These are phyloP conservation scores for Microplitis deprimator DNA, from an alignment of 2,888 invertebrate genomes.

Conservation along the genomic window DNA sequence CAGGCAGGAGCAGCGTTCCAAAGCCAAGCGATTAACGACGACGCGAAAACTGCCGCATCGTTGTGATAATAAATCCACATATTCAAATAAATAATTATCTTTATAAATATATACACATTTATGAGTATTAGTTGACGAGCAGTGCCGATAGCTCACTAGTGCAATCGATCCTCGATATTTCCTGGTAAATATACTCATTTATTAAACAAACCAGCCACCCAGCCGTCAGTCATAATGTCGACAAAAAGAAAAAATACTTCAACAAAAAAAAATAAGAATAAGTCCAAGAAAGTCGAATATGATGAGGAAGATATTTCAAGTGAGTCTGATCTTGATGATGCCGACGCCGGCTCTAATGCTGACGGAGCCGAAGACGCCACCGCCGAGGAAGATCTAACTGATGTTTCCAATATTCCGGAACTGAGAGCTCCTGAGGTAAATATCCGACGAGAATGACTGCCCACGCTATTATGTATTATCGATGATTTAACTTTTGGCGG, in stretches of 20 bases:
- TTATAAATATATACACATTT: background rate
- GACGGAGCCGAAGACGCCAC: conserved; percentile 59
- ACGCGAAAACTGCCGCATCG: background rate
- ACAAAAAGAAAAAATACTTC: conserved; percentile 62
- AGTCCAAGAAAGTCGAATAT: conserved; percentile 66
- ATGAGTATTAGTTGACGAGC: background rate
- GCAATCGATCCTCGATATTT: background rate
- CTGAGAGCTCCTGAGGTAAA: conserved; percentile 67
- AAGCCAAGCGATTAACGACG: conserved; percentile 32
- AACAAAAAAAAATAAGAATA: conserved; percentile 62
- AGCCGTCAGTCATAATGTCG: conserved; percentile 56
- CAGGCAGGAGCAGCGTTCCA: conserved; percentile 1
- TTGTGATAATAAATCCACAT: background rate
- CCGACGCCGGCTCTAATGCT: conserved; percentile 53
- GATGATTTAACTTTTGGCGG: background rate
- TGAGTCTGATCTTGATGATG: conserved; percentile 67
- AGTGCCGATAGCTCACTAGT: background rate
- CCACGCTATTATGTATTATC: conserved; percentile 5
- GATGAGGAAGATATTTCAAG: conserved; percentile 70
- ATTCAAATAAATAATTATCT: background rate
- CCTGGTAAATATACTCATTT: background rate
- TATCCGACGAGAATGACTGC: background rate
- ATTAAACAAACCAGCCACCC: conserved; percentile 10
- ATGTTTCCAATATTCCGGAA: conserved; percentile 65
- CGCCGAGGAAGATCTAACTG: conserved; percentile 63